Evolutionary conservation across 2,113 vertebrate species (phyloP).

Genomic region (Archilochus colubris): DNA sequence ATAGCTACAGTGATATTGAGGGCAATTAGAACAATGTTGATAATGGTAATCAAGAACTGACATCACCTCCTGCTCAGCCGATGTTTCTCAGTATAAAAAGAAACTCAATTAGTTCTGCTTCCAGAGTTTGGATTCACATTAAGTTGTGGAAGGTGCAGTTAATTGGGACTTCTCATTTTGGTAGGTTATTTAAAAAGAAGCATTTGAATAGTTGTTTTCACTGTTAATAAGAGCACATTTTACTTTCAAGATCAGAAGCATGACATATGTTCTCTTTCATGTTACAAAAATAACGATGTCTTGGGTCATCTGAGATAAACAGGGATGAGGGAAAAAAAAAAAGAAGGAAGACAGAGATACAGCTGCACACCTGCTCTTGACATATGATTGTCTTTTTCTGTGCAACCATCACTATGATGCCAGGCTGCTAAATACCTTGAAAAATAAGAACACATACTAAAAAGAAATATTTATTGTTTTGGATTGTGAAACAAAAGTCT

Average conservation of each 20-base stretch:
- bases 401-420: not conserved
- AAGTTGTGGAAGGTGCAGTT: not conserved
- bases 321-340: not conserved
- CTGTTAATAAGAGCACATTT: slow-evolving; percentile 32
- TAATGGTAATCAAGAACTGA: slow-evolving; percentile 8
- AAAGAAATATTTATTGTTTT: slow-evolving; percentile 36
- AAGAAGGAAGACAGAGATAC: not conserved
- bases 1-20: not conserved
- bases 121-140: not conserved
- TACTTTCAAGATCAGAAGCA: not conserved
- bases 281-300: slow-evolving; percentile 51
- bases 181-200: not conserved
- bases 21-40: not conserved
- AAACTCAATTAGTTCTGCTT: not conserved
- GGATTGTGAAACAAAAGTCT: not conserved
- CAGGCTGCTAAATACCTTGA: slow-evolving; percentile 21
- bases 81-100: slow-evolving; percentile 11
- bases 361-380: not conserved
- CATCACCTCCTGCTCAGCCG: slow-evolving; percentile 21
- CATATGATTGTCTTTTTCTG: not conserved
- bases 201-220: not conserved
- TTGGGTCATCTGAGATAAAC: not conserved
- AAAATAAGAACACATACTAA: not conserved
- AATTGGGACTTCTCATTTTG: slow-evolving; percentile 1
- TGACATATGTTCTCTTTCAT: not conserved